Evolutionary conservation across 2,113 vertebrate genomes (phyloP), one percentile per base, ranked within the genome.

Genomic region (Tachysurus vachellii): DNA sequence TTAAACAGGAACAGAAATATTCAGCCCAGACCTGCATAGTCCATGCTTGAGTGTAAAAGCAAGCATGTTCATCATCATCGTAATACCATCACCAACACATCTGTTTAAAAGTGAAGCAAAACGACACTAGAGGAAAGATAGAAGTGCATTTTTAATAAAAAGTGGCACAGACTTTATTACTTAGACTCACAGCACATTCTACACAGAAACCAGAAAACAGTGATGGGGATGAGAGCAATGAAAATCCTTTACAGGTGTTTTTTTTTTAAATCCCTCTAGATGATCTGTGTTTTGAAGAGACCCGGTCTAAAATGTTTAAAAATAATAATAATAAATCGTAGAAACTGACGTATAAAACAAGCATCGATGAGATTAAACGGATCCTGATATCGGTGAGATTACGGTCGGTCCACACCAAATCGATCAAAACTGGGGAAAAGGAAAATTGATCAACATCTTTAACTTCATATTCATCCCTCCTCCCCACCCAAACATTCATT

Each of bases 81-180:
- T 5, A 81, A 89, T 31, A 77, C 44, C 76, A 8, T 56, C n/a
- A 19, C 13, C 75, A 77, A 5, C 19, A 13, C 28, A 6, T 4
- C 42, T 26, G 44, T 50, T 50, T 26, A 50, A 76, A 76, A 23
- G 10, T 50, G 75, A 77, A 26, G 21, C 9, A 10, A 76, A 50
- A 54, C n/a, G 5, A 77, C 47, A 26, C 17, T 21, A 76, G 50
- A 21, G 53, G 59, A 77, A 42, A 83, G 9, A 31, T 50, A 83
- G 31, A 66, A 80, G 66, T 64, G 50, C 19, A 76, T 28, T 70
- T 44, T 73, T 82, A 23, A 57, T 90, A 90, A 91, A 91, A 92
- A 91, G 90, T 89, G 71, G 90, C 91, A 93, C 86, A 88, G 90
- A 92, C 88, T 95, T 94, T 94, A 94, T 93, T 91, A 91, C 70